Conservation (phyloP, 2,797 vertebrate species). For the Hydrophis major region DNA sequence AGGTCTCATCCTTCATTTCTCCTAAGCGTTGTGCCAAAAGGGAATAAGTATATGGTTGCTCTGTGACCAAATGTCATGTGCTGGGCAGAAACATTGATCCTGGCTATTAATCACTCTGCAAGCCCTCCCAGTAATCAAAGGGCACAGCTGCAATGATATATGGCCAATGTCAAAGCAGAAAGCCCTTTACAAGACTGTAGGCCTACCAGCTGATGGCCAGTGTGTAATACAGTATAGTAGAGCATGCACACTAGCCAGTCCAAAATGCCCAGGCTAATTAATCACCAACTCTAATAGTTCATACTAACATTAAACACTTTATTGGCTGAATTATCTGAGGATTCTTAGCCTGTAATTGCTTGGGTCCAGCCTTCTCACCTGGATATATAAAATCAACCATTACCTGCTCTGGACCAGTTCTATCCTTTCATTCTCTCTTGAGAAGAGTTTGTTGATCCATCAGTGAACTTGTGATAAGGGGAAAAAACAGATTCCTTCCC, state of each 20-base stretch:
- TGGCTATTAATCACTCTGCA: conserved; percentile 95
- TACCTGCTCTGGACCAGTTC: conserved; percentile 68
- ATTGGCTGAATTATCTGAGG: conserved; percentile 81
- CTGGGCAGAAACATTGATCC: conserved; percentile 97
- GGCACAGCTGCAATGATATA: conserved; percentile 95
- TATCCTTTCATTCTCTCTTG: conserved; percentile 71
- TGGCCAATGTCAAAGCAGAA: conserved; percentile 94
- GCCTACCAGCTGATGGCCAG: conserved; percentile 86
- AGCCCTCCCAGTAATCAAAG: conserved; percentile 99
- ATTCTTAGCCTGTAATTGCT: conserved; percentile 84
- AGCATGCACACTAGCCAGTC: conserved; percentile 76
- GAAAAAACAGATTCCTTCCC: conserved; percentile 77
- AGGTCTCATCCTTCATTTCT: conserved; percentile 97
- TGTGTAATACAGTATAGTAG: conserved; percentile 80
- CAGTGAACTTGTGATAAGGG: conserved; percentile 72
- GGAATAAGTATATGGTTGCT: conserved; percentile 97
- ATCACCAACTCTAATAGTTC: conserved; percentile 84
- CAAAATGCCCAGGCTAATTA: conserved; percentile 81
- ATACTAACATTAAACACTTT: conserved; percentile 83
- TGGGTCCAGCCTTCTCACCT: conserved; percentile 78
- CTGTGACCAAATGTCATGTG: conserved; percentile 97
- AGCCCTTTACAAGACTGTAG: conserved; percentile 85
- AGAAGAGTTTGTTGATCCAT: conserved; percentile 76
- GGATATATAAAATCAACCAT: conserved; percentile 76
- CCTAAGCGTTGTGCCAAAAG: conserved; percentile 83